phyloP scores from a whole-genome alignment of 2,113 vertebrate genomes.

The Cynopterus brachyotis region DNA sequence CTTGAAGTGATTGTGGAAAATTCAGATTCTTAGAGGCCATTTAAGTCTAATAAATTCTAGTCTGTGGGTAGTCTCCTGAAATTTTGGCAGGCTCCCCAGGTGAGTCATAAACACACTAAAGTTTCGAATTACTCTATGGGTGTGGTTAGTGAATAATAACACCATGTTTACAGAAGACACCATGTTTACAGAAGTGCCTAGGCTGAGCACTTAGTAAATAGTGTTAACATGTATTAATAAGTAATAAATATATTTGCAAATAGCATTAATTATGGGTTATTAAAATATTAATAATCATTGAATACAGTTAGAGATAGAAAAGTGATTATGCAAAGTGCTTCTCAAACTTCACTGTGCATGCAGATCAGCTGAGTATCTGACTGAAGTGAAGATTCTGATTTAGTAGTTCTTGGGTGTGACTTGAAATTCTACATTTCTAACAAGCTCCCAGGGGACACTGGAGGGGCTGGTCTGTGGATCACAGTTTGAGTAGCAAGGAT shows the following conservation, averaged over 20 bases:
- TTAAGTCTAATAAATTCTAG: background rate
- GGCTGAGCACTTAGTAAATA: background rate
- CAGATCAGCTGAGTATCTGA: background rate
- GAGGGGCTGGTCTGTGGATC: background rate
- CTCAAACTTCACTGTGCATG: background rate
- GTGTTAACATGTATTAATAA: conserved; percentile 1
- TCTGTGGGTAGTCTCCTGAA: background rate
- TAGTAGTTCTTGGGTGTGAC: background rate
- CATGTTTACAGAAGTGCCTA: background rate
- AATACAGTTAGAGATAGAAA: conserved; percentile 28
- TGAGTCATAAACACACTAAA: background rate
- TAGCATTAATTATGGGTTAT: conserved; percentile 5
- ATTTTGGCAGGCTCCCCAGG: background rate
- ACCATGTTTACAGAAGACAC: background rate
- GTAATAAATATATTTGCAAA: background rate
- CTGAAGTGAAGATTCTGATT: background rate
- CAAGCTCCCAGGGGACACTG: background rate
- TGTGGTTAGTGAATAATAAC: background rate
- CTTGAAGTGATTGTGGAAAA: background rate
- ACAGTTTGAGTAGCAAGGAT: conserved; percentile 8
- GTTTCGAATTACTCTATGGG: background rate
- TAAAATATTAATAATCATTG: background rate
- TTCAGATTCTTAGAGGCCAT: background rate
- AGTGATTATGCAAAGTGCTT: conserved; percentile 23
- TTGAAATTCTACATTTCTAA: background rate